phyloP scores from a whole-genome alignment of 2,797 vertebrate species.

The Setipinna tenuifilis region DNA sequence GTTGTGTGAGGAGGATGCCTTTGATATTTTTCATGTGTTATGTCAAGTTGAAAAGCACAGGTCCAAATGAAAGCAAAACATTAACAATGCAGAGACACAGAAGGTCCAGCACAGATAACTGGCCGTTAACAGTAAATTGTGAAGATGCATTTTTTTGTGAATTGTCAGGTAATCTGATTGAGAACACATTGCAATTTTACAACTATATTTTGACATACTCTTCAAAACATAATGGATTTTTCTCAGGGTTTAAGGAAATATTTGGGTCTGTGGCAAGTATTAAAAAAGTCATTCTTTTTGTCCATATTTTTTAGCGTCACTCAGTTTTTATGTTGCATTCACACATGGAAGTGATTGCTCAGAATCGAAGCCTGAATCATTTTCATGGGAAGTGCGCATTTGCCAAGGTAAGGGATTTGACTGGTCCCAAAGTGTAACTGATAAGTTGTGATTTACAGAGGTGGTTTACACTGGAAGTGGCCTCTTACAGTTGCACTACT shows the following conservation, averaged over 20 bases:
- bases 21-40: conserved; percentile 22
- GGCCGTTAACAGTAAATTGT: not conserved
- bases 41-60: conserved; percentile 22
- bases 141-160: conserved; percentile 34
- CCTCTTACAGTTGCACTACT: conserved; percentile 4
- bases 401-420: conserved; percentile 51
- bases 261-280: conserved; percentile 43
- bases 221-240: conserved; percentile 53
- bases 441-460: conserved; percentile 56
- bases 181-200: conserved; percentile 24
- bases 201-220: conserved; percentile 50
- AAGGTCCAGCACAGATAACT: conserved; percentile 9
- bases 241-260: conserved; percentile 53
- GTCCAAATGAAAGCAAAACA: not conserved
- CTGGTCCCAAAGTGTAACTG: conserved; percentile 53
- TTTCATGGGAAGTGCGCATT: conserved; percentile 62
- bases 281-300: conserved; percentile 38
- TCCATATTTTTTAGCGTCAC: conserved; percentile 47
- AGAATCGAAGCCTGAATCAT: conserved; percentile 53
- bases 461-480: conserved; percentile 42
- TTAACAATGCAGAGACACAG: not conserved
- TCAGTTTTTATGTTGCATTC: conserved; percentile 44
- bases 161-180: conserved; percentile 48
- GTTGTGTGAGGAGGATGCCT: not conserved
- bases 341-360: conserved; percentile 64